Percentiles rank a stretch among this genome's conserved stretches.
Evolutionary conservation across 2,888 invertebrate species (phyloP).

Genomic region (Petrolisthes manimaculis): DNA sequence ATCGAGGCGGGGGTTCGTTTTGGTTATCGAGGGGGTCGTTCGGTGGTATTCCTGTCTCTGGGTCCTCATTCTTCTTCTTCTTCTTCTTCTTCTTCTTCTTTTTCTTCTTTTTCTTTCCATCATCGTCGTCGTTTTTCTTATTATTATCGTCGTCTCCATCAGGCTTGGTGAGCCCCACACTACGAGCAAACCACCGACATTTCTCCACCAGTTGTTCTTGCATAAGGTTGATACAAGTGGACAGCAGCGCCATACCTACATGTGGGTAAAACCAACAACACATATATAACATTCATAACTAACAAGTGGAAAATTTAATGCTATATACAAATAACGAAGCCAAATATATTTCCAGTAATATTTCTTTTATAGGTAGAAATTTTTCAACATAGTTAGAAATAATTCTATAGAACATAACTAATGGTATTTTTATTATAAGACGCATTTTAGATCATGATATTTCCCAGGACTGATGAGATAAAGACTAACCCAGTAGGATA

Average conservation of each 20-base stretch:
- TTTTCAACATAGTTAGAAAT: background rate
- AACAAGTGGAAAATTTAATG: too few relatives aligned
- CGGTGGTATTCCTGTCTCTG: background rate
- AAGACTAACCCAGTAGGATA: conserved; percentile 69
- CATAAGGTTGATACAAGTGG: conserved; percentile 71
- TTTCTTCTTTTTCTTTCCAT: background rate
- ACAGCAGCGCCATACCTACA: conserved; percentile 70
- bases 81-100: conserved; percentile 12
- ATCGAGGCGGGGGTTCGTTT: background rate
- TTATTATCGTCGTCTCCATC: background rate
- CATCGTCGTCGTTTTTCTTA: conserved; percentile 2
- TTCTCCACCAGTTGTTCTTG: conserved; percentile 69
- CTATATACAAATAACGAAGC: too few relatives aligned
- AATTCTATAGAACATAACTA: background rate
- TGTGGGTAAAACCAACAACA: background rate
- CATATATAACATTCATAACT: too few relatives aligned
- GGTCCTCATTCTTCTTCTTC: background rate
- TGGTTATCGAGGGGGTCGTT: background rate
- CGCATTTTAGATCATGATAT: too few relatives aligned
- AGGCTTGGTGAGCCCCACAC: conserved; percentile 51
- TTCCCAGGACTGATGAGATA: too few relatives aligned
- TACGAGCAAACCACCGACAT: conserved; percentile 64
- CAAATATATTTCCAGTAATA: too few relatives aligned
- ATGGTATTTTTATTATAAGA: background rate
- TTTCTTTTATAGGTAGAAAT: too few relatives aligned